phyloP scores from a whole-genome alignment of 2,888 invertebrate species.

The Perithous albicinctus region DNA sequence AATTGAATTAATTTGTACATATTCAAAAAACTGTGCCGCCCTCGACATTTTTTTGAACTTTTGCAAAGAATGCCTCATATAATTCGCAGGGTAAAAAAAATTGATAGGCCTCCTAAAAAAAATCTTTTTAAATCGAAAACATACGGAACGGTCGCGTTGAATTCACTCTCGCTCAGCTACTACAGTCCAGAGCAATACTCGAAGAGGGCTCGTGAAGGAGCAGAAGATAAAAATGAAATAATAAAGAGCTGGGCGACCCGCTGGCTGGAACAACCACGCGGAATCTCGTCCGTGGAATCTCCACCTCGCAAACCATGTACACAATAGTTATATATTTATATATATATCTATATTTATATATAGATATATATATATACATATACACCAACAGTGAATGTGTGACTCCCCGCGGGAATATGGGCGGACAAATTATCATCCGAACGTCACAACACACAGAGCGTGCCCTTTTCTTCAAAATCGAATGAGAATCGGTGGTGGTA shows the following conservation, averaged over 20 bases:
- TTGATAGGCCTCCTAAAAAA: no score
- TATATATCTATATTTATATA: slow-evolving; percentile 1
- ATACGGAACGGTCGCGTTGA: background rate
- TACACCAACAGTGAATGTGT: background rate
- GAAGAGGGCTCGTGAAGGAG: background rate
- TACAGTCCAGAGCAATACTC: background rate
- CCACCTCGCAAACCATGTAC: slow-evolving; percentile 30
- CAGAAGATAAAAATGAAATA: slow-evolving; percentile 36
- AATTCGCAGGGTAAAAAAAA: no score
- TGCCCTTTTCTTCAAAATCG: slow-evolving; percentile 72
- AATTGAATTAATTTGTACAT: no score
- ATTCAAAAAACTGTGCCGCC: no score
- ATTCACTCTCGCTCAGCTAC: background rate
- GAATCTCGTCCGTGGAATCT: slow-evolving; percentile 37
- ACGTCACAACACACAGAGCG: slow-evolving; percentile 77
- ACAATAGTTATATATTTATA: background rate
- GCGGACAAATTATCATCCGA: slow-evolving; percentile 79
- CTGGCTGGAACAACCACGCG: slow-evolving; percentile 34
- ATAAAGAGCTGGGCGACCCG: slow-evolving; percentile 61
- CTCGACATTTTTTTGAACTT: no score
- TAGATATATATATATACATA: slow-evolving; percentile 26
- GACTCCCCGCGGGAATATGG: slow-evolving; percentile 69
- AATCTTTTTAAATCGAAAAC: no score
- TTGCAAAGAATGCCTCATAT: no score
- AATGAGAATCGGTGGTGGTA: slow-evolving; percentile 41